Evolutionary conservation across 1,140 invertebrate genomes (phyloP), one percentile per base, ranked within the genome.

Genomic region (Dryas iulia): DNA sequence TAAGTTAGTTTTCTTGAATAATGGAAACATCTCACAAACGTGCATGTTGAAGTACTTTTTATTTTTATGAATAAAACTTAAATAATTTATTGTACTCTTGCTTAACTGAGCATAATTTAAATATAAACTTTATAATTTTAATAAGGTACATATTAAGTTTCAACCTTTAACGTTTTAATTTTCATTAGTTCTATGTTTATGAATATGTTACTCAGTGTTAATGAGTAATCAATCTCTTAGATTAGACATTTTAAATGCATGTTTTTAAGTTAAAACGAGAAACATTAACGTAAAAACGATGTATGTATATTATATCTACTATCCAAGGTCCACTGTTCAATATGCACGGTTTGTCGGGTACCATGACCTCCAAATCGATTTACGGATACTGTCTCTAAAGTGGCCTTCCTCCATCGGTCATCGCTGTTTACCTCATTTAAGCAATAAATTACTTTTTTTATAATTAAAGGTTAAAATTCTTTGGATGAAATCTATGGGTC

Each of bases 371-470:
- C 35, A 63, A 12, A 63, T 23, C 30, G 39, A 21, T 59, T 68
- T 60, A 61, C 53, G 59, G 66, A 68, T 60, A 56, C 24, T 63
- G 60, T 63, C 11, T 47, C 39, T 33, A 18, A 52, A 35, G 28
- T 35, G 59, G 59, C 66, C 66, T 68, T 47, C 52, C 65, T 59
- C 53, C 59, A 30, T 35, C 59, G 66, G 66, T 68, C 66, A 68
- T 61, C 59, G 66, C 53, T 68, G 60, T 68, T 54, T 66, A 14
- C 25, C 47, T n/a, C 18, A 30, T 63, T 63, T 54, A n/a, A 63
- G 53, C 25, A 26, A 47, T 47, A 47, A 47, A 47, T 21, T 47
- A 47, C 39, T 21, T 47, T 47, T 39, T 21, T 47, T 21, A 21
- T 21, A 47, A 47, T 47, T 2, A 47, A 47, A 47, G 39, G 39